Base-by-base conservation (phyloP, 2,797 vertebrate genomes). In the Hypotaenidia okinawae region DNA sequence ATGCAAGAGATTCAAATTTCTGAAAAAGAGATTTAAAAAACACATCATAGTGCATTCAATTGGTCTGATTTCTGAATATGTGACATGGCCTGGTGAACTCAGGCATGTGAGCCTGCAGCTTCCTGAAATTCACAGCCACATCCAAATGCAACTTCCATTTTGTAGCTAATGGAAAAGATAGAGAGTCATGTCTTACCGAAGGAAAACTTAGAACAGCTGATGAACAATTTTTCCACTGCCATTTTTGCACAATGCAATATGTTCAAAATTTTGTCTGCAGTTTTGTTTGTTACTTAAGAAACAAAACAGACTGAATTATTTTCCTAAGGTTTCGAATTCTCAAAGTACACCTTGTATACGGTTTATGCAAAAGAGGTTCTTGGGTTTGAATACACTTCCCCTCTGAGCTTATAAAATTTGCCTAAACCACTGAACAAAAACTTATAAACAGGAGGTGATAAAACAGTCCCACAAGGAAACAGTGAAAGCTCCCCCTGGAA, bases 291-390 rank as follows among this genome's bases (percentile, higher is more conserved):
- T 69, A 16, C 45, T 89, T 88, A 73, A 93, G 78, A 91, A 87
- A 63, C 68, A 95, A 96, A 81, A 7, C 43, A 93, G 79, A 57
- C 16, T 16, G 39, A 47, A 22, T 66, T 43, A 32, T 91, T 93
- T 92, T 64, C 72, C 57, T 87, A 64, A 81, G 8, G 25, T n/a
- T 59, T 73, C 16, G 23, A 94, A 73, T 81, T 87, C 57, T 81
- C 68, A 59, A 32, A 35, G 47, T 64, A 49, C 33, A 57, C 51
- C 59, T 27, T 80, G 51, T 24, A 57, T 82, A 47, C 3, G 4
- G 63, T 66, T 91, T 87, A 97, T 96, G 93, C 93, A 97, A 96
- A 97, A 93, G 16, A 35, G 25, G 18, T 64, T 24, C 37, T 73
- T 67, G 2, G 16, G 35, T 97, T 95, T 96, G 84, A 84, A 84